Evolutionary conservation across 2,888 invertebrate species (phyloP).

Genomic region (Cantharis flavilabris): DNA sequence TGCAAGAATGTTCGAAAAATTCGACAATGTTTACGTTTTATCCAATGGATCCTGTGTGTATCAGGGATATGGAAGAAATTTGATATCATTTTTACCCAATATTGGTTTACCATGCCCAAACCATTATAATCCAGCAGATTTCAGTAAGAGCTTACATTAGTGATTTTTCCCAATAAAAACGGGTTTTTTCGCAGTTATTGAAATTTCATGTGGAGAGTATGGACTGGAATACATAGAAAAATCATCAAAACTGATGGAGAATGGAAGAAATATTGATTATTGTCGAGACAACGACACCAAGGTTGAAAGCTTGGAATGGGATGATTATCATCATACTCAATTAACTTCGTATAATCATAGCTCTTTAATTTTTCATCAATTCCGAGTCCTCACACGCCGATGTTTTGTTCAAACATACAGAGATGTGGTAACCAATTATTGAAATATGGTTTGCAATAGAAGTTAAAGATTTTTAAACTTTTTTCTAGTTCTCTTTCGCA

Average conservation of each 20-base stretch:
- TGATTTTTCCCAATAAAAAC: conserved; percentile 8
- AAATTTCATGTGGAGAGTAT: conserved; percentile 81
- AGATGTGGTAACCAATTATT: conserved; percentile 64
- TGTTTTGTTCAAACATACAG: conserved; percentile 78
- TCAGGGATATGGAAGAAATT: conserved; percentile 76
- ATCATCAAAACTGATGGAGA: conserved; percentile 71
- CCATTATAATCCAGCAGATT: conserved; percentile 96
- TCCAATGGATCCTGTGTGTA: conserved; percentile 90
- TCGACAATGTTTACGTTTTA: conserved; percentile 89
- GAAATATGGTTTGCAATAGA: not conserved
- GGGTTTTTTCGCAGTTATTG: conserved; percentile 62
- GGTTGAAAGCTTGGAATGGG: conserved; percentile 17
- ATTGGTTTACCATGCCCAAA: conserved; percentile 84
- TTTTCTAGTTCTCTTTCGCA: conserved; percentile 69
- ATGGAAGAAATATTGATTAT: conserved; percentile 43
- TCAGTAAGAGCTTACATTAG: conserved; percentile 62
- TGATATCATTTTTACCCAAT: conserved; percentile 80
- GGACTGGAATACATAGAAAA: conserved; percentile 68
- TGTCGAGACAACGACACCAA: conserved; percentile 8
- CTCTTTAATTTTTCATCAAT: conserved; percentile 69
- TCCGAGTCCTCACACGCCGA: conserved; percentile 66
- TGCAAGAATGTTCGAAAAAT: conserved; percentile 87
- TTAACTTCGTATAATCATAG: conserved; percentile 56
- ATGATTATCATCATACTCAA: not conserved
- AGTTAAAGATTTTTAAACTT: conserved; percentile 17